phyloP scores from a whole-genome alignment of 2,113 vertebrate species.

The Amblyornis subalaris region DNA sequence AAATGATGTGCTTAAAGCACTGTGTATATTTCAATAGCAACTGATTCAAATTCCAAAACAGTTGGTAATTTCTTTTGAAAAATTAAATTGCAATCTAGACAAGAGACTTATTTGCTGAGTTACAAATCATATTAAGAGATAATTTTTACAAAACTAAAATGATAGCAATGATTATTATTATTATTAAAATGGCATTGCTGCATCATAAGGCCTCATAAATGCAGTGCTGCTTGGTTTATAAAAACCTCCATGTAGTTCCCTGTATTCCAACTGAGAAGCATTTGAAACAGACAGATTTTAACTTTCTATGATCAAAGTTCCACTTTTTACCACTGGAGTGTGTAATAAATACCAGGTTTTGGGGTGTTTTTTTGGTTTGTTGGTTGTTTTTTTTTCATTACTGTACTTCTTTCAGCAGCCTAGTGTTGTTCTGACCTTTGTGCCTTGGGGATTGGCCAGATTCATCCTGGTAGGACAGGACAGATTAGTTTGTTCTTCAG shows the following conservation, averaged over 20 bases:
- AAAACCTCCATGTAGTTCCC: neutral
- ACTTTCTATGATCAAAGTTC: neutral
- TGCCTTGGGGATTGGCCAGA: neutral
- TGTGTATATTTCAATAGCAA: neutral
- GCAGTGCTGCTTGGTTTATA: neutral
- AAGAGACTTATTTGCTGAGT: neutral
- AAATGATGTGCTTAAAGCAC: neutral
- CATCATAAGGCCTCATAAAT: neutral
- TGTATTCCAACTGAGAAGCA: neutral
- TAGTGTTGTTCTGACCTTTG: neutral
- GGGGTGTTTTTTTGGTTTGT: neutral
- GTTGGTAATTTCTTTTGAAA: neutral
- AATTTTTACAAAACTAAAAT: neutral
- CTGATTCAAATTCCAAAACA: neutral
- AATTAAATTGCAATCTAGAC: neutral
- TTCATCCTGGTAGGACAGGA: neutral
- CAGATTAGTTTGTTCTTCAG: neutral
- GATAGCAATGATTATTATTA: neutral
- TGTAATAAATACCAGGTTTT: neutral
- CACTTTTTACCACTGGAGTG: neutral
- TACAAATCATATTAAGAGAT: neutral
- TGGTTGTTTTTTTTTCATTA: neutral
- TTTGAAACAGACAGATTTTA: neutral
- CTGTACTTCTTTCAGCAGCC: neutral
- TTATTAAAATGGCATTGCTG: neutral